These are phyloP conservation scores for Centropyge bicolor DNA, from an alignment of 2,797 vertebrate species.

Conservation along the genomic window DNA sequence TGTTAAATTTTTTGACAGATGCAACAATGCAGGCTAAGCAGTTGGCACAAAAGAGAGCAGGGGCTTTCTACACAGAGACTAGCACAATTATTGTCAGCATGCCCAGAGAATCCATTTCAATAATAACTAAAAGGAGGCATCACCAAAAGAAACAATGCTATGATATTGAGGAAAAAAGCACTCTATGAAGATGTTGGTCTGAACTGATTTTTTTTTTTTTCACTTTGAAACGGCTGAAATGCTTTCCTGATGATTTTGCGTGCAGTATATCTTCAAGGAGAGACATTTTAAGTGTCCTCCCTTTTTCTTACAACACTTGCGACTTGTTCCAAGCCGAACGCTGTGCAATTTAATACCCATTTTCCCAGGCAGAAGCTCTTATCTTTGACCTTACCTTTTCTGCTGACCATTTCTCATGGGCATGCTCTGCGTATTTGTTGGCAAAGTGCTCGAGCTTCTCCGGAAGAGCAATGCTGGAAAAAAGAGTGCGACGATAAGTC, in stretches of 20 bases:
- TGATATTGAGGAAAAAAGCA: conserved; percentile 20
- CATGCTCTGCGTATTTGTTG: conserved; percentile 96
- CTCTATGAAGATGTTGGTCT: conserved; percentile 17
- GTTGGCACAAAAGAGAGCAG: conserved; percentile 39
- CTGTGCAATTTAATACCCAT: conserved; percentile 23
- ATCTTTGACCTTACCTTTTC: conserved; percentile 91
- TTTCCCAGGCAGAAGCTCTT: conserved; percentile 1
- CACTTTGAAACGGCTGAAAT: conserved; percentile 9
- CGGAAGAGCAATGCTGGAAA: conserved; percentile 91
- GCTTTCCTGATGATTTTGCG: conserved; percentile 20
- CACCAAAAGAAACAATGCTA: conserved; percentile 19
- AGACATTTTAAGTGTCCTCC: conserved; percentile 8
- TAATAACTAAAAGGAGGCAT: conserved; percentile 20
- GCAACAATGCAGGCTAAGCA: conserved; percentile 52
- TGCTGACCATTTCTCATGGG: conserved; percentile 97
- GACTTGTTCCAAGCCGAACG: conserved; percentile 6
- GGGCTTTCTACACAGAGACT: conserved; percentile 8
- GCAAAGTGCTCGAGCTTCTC: conserved; percentile 96
- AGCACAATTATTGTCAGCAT: conserved; percentile 40
- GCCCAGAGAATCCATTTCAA: conserved; percentile 29
- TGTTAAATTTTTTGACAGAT: conserved; percentile 35
- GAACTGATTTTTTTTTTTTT: conserved; percentile 9
- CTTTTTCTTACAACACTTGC: conserved; percentile 2
- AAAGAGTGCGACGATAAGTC: conserved; percentile 26
- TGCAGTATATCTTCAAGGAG: background rate